These are phyloP conservation scores for Gambusia affinis DNA, from an alignment of 2,113 vertebrate genomes.

Conservation along the genomic window DNA sequence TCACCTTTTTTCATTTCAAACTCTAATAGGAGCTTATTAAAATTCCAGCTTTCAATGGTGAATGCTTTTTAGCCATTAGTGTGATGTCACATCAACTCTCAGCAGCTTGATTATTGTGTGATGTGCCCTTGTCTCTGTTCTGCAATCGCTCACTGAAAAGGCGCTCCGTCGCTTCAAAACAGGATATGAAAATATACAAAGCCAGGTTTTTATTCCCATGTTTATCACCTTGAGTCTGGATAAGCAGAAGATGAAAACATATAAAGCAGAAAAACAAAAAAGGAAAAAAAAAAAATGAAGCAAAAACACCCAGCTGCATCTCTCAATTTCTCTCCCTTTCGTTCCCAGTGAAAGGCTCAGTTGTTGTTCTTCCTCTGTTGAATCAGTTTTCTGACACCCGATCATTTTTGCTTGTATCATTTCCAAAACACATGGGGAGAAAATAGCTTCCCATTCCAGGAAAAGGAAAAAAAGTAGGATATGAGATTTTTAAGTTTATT, in stretches of 20 bases:
- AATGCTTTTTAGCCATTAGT: constrained; percentile 66
- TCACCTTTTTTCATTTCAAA: constrained; percentile 47
- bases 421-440: constrained; percentile 48
- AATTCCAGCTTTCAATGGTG: constrained; percentile 55
- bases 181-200: constrained; percentile 61
- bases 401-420: constrained; percentile 47
- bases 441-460: constrained; percentile 39
- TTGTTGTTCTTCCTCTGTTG: constrained; percentile 35
- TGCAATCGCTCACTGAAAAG: constrained; percentile 24
- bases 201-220: constrained; percentile 56
- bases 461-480: constrained; percentile 9
- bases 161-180: constrained; percentile 2
- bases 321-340: background rate
- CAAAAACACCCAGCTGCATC: constrained; percentile 29
- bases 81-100: constrained; percentile 36
- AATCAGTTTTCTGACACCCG: constrained; percentile 57
- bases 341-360: constrained; percentile 33
- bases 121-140: constrained; percentile 55
- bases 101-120: constrained; percentile 26
- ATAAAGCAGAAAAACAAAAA: constrained; percentile 32
- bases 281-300: constrained; percentile 12
- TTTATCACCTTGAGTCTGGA: constrained; percentile 67
- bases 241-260: constrained; percentile 41
- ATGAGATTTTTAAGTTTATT: constrained; percentile 38
- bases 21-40: constrained; percentile 62